Base-by-base conservation (phyloP, 2,797 vertebrate genomes). In the Hydrocynus forskahlii region DNA sequence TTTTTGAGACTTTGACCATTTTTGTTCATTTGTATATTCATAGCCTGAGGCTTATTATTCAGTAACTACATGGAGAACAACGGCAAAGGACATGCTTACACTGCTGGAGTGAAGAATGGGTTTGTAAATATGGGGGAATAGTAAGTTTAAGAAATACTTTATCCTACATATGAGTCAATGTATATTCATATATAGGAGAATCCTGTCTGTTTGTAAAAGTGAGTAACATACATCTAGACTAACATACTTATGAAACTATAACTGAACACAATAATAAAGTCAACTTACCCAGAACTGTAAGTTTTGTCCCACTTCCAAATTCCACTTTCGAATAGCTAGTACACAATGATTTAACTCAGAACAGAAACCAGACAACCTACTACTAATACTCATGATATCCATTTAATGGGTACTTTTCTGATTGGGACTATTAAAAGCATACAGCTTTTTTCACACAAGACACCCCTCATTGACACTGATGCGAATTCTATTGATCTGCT, bases 271-370 rank as follows among this genome's bases (percentile, higher is more conserved):
- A 19, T 19, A 43, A 29, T 62, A 4, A 29, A n/a, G 10, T 2
- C 4, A n/a, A 83, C 83, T 89, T 86, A 88, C 88, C 87, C 17
- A 86, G 21, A 29, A 88, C 87, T n/a, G 85, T 88, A 12, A 89
- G 66, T 82, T 85, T 87, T 62, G 83, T 86, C 55, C 85, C 85
- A 50, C 67, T n/a, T 76, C 84, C 86, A 81, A 89, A 89, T 75
- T 83, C 82, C 48, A 81, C 16, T 79, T 86, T 86, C 0, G 82
- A 59, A 23, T 81, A 83, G 63, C 59, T 60, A 70, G 75, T 76
- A 84, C 78, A 85, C 70, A 8, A 25, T 79, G 80, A 75, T 76
- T 73, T 80, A 69, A 8, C 35, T 75, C 45, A 57, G 35, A 62
- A 80, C 75, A 78, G 62, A 78, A 81, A 85, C 62, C 55, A 59